Base-by-base conservation (phyloP, 2,888 invertebrate genomes). In the Cheilosia scutellata region DNA sequence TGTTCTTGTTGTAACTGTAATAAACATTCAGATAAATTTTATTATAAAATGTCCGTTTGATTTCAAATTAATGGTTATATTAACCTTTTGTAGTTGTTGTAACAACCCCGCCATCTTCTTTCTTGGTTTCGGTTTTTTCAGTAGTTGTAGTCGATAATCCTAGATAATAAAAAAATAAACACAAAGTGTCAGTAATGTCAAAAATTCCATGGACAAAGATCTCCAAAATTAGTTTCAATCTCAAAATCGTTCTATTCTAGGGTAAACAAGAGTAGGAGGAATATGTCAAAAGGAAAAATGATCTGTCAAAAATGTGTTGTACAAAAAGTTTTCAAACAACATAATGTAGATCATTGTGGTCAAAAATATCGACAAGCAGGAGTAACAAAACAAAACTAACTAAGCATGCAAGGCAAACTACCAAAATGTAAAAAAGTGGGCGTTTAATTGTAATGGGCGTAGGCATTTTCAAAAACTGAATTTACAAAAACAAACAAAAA, bases 61-160 rank as follows among this genome's bases (percentile, higher is more conserved):
- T n/a, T 11, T 49, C 2, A 29, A n/a, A 49, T n/a, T n/a, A 44
- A 5, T 20, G 13, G 5, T 37, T 16, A n/a, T 11, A 55, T 16
- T 11, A 9, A 94, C 94, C 94, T 94, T 94, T 94, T 82, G 94
- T 94, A 91, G 94, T 94, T 90, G 93, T 94, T 90, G 94, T 94
- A 92, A 93, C 94, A 89, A 93, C 93, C 90, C 93, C 93, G 92
- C 93, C 94, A 93, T 94, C 93, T 90, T 94, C 93, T 84, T 93
- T 93, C 93, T 92, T 94, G 91, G 90, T 94, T 93, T 91, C 94
- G 92, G 91, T 91, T 88, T 91, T 92, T 90, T 92, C 90, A 70
- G 91, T 92, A 86, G 91, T 91, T 88, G 91, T 89, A 86, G 90
- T 89, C 87, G 89, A 89, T 20, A 47, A 49, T 83, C 82, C 89